A percentile compares a stretch with the other conserved stretches of the same genome.
These are phyloP conservation scores for Chloebia gouldiae DNA, from an alignment of 2,113 vertebrate species.

Conservation along the genomic window DNA sequence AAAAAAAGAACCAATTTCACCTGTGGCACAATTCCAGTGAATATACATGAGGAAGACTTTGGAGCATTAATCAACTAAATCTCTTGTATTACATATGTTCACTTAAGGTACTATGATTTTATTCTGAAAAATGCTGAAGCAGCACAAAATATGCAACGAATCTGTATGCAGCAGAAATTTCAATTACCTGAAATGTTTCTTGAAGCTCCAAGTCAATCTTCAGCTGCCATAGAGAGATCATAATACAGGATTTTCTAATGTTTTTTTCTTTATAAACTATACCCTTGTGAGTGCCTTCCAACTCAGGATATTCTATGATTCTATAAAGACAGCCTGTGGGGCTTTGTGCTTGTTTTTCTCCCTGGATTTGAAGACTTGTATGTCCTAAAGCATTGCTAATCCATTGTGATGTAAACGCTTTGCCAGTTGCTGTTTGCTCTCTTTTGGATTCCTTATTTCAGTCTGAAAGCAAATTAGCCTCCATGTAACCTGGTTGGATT, in stretches of 20 bases:
- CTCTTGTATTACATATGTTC: neutral
- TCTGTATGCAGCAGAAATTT: neutral
- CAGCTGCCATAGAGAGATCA: neutral
- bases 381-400: neutral
- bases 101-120: conserved; percentile 10
- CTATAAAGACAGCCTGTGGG: neutral
- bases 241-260: neutral
- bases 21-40: neutral
- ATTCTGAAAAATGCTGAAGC: conserved; percentile 11
- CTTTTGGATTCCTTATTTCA: neutral
- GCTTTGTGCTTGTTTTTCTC: neutral
- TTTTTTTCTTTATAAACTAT: neutral
- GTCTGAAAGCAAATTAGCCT: neutral
- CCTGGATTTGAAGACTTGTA: neutral
- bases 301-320: neutral
- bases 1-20: neutral
- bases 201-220: neutral
- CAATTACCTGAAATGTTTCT: neutral
- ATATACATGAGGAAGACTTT: neutral
- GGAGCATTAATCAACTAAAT: conserved; percentile 20
- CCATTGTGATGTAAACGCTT: neutral
- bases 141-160: conserved; percentile 6
- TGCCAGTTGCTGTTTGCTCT: neutral
- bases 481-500: neutral
- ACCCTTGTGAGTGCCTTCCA: neutral